Evolutionary conservation across 2,797 vertebrate genomes (phyloP).

Genomic region (Rhyacichthys aspro): DNA sequence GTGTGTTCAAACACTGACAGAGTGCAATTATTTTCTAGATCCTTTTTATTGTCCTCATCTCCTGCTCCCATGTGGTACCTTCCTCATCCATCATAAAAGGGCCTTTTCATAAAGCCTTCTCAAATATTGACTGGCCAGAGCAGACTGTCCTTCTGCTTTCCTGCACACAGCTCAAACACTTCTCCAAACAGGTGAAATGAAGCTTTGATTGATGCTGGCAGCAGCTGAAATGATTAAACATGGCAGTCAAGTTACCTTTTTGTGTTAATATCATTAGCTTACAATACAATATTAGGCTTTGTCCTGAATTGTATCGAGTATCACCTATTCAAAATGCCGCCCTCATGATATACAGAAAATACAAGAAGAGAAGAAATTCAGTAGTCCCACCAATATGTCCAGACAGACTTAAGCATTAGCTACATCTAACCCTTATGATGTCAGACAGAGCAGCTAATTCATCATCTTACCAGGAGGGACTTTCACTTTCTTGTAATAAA

Average conservation of each 20-base stretch:
- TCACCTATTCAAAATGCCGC: no score
- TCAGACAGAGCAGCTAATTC: no score
- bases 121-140: conserved; percentile 76
- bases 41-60: conserved; percentile 67
- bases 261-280: conserved; percentile 1
- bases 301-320: no score
- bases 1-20: conserved; percentile 40
- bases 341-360: no score
- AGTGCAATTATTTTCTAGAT: conserved; percentile 35
- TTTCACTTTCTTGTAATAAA: no score
- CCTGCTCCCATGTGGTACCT: conserved; percentile 53
- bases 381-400: no score
- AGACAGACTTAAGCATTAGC: no score
- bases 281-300: not conserved
- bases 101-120: conserved; percentile 72
- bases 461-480: no score
- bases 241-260: not conserved
- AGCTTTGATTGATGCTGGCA: conserved; percentile 19
- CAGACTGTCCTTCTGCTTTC: conserved; percentile 41
- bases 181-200: conserved; percentile 25
- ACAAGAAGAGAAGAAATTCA: no score
- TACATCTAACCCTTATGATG: no score
- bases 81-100: conserved; percentile 69
- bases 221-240: conserved; percentile 9
- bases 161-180: conserved; percentile 32